Evolutionary conservation across 2,888 invertebrate species (phyloP).

Genomic region (Dynastes grantii): DNA sequence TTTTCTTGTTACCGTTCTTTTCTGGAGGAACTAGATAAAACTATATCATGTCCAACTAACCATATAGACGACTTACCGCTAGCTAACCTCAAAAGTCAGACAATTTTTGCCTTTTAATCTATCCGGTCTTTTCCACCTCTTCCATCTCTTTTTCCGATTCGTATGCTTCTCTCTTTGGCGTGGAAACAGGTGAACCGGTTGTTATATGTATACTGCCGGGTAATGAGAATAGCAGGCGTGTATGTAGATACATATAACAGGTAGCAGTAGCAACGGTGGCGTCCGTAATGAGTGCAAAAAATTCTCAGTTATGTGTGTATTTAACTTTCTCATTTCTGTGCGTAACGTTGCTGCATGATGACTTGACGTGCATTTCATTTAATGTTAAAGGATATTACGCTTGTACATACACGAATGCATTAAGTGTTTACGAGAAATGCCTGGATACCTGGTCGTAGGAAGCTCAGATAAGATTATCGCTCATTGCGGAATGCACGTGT

Average conservation of each 20-base stretch:
- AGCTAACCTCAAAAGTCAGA: conserved; percentile 25
- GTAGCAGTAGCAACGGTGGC: neutral
- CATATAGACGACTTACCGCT: conserved; percentile 30
- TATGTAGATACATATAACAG: neutral
- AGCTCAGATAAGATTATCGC: neutral
- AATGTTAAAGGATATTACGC: neutral
- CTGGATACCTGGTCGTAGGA: neutral
- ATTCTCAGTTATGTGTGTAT: conserved; percentile 15
- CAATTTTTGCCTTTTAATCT: neutral
- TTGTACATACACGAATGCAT: neutral
- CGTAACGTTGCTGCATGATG: neutral
- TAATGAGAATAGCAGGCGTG: conserved; percentile 7
- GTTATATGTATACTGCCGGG: neutral
- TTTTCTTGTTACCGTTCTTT: neutral
- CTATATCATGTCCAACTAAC: conserved; percentile 30
- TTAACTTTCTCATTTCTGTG: conserved; percentile 30
- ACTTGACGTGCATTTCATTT: neutral
- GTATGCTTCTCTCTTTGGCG: neutral
- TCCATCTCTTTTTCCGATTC: neutral
- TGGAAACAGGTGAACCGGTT: conserved; percentile 23
- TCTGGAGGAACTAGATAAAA: neutral
- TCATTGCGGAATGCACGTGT: neutral
- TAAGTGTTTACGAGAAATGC: neutral
- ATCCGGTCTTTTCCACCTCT: neutral
- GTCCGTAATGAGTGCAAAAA: conserved; percentile 27